phyloP scores from a whole-genome alignment of 2,888 invertebrate genomes.

The Uropetala carovei region DNA sequence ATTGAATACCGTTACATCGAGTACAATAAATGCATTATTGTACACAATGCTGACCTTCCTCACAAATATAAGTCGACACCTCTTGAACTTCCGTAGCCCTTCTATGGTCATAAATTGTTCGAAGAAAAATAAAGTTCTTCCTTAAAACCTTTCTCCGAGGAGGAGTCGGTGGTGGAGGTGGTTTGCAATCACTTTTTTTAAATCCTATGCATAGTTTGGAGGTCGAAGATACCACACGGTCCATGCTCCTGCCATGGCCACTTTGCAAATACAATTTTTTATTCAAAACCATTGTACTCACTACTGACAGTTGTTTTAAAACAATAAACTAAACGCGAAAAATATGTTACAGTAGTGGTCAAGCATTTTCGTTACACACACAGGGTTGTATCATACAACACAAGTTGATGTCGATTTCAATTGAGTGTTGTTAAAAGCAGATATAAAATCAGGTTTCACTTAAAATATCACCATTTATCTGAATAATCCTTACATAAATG shows the following conservation, averaged over 20 bases:
- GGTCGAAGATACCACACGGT: conserved; percentile 41
- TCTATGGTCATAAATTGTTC: conserved; percentile 71
- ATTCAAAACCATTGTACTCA: conserved; percentile 38
- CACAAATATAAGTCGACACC: conserved; percentile 72
- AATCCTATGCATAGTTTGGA: conserved; percentile 38
- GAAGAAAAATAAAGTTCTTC: conserved; percentile 65
- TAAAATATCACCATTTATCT: too few species aligned
- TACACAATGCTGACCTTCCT: conserved; percentile 70
- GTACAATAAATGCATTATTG: background rate
- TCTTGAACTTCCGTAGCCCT: conserved; percentile 78
- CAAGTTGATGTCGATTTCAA: too few species aligned
- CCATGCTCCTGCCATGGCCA: conserved; percentile 38
- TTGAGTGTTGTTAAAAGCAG: too few species aligned
- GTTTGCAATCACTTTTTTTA: background rate
- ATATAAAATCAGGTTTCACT: too few species aligned
- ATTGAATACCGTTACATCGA: too few species aligned
- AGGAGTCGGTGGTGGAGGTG: conserved; percentile 12
- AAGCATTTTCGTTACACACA: too few species aligned
- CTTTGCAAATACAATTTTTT: conserved; percentile 12
- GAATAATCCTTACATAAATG: too few species aligned
- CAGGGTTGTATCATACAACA: too few species aligned
- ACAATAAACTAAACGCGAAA: too few species aligned
- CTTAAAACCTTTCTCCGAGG: conserved; percentile 27
- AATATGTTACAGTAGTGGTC: too few species aligned
- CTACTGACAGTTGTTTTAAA: background rate